Evolutionary conservation across 2,888 invertebrate species (phyloP), one percentile per base, ranked within the genome.

Genomic region (Trypoxylon attenuatum): DNA sequence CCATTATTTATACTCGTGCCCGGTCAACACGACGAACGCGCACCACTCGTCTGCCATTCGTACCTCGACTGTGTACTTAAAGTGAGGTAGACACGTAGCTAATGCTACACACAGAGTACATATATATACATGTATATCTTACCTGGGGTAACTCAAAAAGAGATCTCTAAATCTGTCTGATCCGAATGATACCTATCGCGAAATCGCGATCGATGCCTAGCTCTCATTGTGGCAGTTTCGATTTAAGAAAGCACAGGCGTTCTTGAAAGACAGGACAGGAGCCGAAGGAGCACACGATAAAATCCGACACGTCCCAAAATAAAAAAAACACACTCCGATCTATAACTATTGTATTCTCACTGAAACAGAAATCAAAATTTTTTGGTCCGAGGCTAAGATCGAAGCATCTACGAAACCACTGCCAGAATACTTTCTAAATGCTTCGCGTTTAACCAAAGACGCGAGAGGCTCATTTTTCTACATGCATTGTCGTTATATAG

Each of bases 391-490:
- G 82, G 80, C 78, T 82, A 82, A 82, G 81, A 78, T 84, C 82
- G 83, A 85, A 83, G 85, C 83, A 81, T 84, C 81, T 83, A 80
- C 76, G 83, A 84, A 84, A 82, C 79, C 82, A 83, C 83, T 84
- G 82, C 82, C 84, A 84, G 76, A 83, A 82, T 79, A 79, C 78
- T 84, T 85, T 85, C 82, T 82, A 84, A 80, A 81, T 82, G 84
- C 84, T 87, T 87, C 84, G 85, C 80, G 80, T 84, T 84, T 84
- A 84, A 82, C 83, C 84, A 77, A 83, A 81, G 82, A 84, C 82
- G 81, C 79, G 77, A 82, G 79, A 82, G 80, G 83, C 84, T 85
- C 85, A 86, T 85, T 87, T 87, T 87, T 86, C 86, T 87, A 87
- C 85, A 83, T 82, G 82, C 85, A 83, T 85, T 82, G 80, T 86